Conservation (phyloP, 2,797 vertebrate genomes). For the Picus viridis region DNA sequence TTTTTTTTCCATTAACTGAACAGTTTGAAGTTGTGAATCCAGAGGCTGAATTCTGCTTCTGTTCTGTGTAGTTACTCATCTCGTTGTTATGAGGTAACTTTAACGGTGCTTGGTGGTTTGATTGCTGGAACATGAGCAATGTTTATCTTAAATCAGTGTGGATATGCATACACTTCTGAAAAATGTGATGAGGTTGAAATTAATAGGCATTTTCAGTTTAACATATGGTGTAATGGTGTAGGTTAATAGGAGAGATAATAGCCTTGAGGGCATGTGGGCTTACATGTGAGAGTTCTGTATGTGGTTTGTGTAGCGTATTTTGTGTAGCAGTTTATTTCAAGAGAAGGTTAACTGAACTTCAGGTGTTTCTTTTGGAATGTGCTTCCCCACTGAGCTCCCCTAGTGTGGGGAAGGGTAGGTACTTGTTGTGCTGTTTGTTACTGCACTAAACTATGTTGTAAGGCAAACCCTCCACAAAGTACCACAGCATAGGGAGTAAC, state of each 20-base stretch:
- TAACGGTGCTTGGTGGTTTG: not conserved
- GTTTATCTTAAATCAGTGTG: constrained; percentile 34
- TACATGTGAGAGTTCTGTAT: not conserved
- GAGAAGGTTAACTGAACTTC: not conserved
- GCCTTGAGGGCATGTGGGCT: not conserved
- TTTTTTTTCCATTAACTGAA: not conserved
- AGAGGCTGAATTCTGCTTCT: constrained; percentile 14
- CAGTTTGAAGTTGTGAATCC: constrained; percentile 20
- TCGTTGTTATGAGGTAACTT: not conserved
- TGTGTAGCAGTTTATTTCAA: not conserved
- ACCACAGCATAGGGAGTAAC: not conserved
- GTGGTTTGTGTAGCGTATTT: not conserved
- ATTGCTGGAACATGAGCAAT: not conserved
- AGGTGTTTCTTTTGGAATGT: constrained; percentile 6
- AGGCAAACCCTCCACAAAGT: not conserved
- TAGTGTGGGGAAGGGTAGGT: not conserved
- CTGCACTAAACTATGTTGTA: not conserved
- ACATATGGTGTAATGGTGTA: not conserved
- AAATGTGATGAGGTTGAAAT: constrained; percentile 16
- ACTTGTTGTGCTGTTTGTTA: not conserved
- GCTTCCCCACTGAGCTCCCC: not conserved
- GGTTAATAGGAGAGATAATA: not conserved
- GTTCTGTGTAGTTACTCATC: not conserved
- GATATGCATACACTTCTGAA: constrained; percentile 24
- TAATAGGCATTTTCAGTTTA: not conserved